Base-by-base conservation (phyloP, 1,140 invertebrate species). In the Brachionus manjavacas region DNA sequence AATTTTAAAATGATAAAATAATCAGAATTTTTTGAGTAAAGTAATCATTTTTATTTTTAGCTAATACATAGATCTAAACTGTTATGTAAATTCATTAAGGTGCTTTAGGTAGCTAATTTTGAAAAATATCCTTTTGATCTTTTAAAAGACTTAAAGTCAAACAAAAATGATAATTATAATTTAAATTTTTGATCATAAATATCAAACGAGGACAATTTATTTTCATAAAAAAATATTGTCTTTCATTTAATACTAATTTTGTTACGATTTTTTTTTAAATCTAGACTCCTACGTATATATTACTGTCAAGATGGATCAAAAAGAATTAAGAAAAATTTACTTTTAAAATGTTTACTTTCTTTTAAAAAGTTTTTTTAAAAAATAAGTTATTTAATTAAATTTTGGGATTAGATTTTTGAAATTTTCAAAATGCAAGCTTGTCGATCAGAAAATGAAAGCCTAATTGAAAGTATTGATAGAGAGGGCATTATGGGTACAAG, bases 381-480 rank as follows among this genome's bases (percentile, higher is more conserved):
- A 14, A 52, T n/a, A 52, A 52, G 46, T 52, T 52, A n/a, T n/a
- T n/a, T n/a, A 52, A n/a, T 3, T 16, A 52, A 16, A 52, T 52
- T 52, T 52, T 52, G 4, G 14, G 14, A 52, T 52, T 52, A 52
- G 46, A 14, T 52, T 52, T n/a, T 14, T 52, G 14, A 46, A 55
- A 20, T 6, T 14, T 49, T 49, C n/a, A 52, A 60, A 3, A 76
- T 76, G 41, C 72, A 23, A 20, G 9, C 9, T 46, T 23, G 72
- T 76, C 23, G 41, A 46, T 76, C 72, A 25, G 46, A 76, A 35
- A 35, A 35, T 35, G 31, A 4, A 35, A 35, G 31, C 25, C 11
- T 76, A 25, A 25, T 76, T 25, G 72, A 76, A 76, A 43, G 49
- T n/a, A 76, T 76, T 49, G 72, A 76, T 25, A 46, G 41, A 11